These are phyloP conservation scores for Forficula auricularia DNA, from an alignment of 1,140 invertebrate genomes.

Conservation along the genomic window DNA sequence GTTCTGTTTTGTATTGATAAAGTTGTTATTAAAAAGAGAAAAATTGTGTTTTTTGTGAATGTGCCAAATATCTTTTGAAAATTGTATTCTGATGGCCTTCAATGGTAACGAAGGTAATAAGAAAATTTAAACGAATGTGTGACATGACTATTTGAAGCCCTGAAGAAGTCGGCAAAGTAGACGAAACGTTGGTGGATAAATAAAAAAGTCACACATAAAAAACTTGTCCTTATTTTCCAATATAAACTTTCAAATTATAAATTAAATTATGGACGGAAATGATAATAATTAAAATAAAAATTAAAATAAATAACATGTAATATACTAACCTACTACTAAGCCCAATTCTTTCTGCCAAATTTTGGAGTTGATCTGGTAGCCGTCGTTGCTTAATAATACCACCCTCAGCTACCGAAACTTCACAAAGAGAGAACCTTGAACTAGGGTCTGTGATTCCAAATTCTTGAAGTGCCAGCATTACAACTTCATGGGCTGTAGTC, in stretches of 20 bases:
- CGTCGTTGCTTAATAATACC: constrained; percentile 91
- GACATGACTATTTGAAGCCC: too few species aligned
- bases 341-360: constrained; percentile 86
- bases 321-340: constrained; percentile 37
- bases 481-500: constrained; percentile 93
- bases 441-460: constrained; percentile 89
- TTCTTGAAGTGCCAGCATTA: constrained; percentile 91
- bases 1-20: too few species aligned
- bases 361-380: constrained; percentile 83
- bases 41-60: too few species aligned
- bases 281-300: not conserved
- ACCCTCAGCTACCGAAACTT: constrained; percentile 84
- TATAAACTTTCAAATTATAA: not conserved
- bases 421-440: constrained; percentile 82
- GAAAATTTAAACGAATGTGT: too few species aligned
- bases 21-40: too few species aligned
- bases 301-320: not conserved
- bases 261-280: not conserved
- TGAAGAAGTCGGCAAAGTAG: too few species aligned
- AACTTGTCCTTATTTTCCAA: not conserved
- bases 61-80: too few species aligned
- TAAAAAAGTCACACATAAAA: too few species aligned
- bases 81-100: too few species aligned
- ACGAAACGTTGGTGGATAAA: too few species aligned
- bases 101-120: too few species aligned